Evolutionary conservation across 2,797 vertebrate species (phyloP).

Genomic region (Anguilla marmorata): DNA sequence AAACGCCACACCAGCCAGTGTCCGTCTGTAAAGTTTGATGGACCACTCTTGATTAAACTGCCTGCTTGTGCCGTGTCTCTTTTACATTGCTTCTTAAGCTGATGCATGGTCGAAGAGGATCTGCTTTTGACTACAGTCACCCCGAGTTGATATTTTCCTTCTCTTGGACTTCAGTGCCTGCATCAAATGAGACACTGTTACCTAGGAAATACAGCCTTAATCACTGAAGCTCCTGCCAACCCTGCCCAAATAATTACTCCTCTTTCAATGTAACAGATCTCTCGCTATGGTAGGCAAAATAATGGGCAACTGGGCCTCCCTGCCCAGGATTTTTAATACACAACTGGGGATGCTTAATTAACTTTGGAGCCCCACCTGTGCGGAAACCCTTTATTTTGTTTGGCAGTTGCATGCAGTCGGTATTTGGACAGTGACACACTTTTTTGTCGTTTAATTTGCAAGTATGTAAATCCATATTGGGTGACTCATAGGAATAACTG

Average conservation of each 20-base stretch:
- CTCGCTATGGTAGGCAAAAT: not conserved
- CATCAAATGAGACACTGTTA: not conserved
- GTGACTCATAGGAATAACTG: too few relatives aligned
- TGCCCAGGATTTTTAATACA: not conserved
- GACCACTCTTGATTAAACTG: not conserved
- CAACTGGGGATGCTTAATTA: too few relatives aligned
- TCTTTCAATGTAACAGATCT: not conserved
- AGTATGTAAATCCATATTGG: too few relatives aligned
- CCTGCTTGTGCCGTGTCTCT: not conserved
- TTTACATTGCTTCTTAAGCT: not conserved
- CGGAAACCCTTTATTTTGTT: too few relatives aligned
- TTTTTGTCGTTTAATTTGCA: too few relatives aligned
- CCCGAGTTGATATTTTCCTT: not conserved
- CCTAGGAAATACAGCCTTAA: not conserved
- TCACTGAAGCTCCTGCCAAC: not conserved
- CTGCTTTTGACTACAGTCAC: not conserved
- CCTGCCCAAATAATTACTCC: not conserved
- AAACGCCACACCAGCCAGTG: not conserved
- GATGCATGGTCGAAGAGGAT: not conserved
- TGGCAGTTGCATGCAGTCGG: too few relatives aligned
- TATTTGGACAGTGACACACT: too few relatives aligned
- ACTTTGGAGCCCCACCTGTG: too few relatives aligned
- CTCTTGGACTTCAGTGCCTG: not conserved
- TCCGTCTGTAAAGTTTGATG: not conserved
- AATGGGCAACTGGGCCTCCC: not conserved